A percentile compares a stretch with the other conserved stretches of the same genome.
These are phyloP conservation scores for Onthophagus taurus DNA, from an alignment of 1,140 invertebrate species.

Conservation along the genomic window DNA sequence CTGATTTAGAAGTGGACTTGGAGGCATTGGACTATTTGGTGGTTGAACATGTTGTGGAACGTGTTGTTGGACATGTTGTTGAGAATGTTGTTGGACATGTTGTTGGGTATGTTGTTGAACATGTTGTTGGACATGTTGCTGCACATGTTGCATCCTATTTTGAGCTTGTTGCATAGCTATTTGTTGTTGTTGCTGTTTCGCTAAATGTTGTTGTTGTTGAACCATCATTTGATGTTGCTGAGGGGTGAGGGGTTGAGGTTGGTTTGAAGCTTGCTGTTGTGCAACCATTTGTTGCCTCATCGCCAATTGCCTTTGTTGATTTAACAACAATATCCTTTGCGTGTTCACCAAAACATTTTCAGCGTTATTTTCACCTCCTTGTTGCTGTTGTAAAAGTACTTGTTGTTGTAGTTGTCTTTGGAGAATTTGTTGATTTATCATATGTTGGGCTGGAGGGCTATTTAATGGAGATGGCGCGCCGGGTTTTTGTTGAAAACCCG, in stretches of 20 bases:
- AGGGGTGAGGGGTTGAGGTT: conserved; percentile 44
- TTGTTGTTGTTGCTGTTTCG: conserved; percentile 42
- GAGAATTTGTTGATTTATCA: conserved; percentile 31
- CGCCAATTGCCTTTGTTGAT: conserved; percentile 38
- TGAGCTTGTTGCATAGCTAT: too few relatives aligned
- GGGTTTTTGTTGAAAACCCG: conserved; percentile 30
- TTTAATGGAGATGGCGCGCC: conserved; percentile 33
- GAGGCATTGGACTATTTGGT: conserved; percentile 45
- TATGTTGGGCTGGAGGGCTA: conserved; percentile 31
- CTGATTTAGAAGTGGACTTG: conserved; percentile 36
- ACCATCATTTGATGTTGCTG: conserved; percentile 44
- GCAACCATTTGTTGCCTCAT: conserved; percentile 34
- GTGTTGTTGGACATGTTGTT: too few relatives aligned
- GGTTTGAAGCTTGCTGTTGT: conserved; percentile 27
- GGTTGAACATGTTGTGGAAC: conserved; percentile 41
- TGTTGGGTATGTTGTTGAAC: too few relatives aligned
- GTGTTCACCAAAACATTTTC: conserved; percentile 25
- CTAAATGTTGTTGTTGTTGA: conserved; percentile 44
- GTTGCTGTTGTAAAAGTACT: conserved; percentile 23
- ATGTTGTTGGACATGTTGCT: too few relatives aligned
- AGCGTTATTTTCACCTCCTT: conserved; percentile 16
- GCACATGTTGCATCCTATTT: conserved; percentile 32
- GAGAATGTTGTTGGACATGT: too few relatives aligned
- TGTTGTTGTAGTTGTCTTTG: conserved; percentile 35
- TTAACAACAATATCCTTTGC: conserved; percentile 34